Percentiles rank a stretch among this genome's conserved stretches.
phyloP scores from a whole-genome alignment of 2,888 invertebrate genomes.

The Parochlus steinenii region DNA sequence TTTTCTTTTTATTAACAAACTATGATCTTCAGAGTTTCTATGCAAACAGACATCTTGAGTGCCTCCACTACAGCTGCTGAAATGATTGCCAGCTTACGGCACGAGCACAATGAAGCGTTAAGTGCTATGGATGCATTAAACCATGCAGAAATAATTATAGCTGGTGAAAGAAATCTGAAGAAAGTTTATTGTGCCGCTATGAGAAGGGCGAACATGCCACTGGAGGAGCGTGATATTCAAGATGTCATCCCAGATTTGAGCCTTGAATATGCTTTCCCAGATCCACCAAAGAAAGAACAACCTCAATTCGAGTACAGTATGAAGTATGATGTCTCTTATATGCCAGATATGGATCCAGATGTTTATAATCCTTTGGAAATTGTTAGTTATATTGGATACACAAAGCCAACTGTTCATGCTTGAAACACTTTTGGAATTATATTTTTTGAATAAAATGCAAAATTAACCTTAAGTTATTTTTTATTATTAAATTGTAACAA shows the following conservation, averaged over 20 bases:
- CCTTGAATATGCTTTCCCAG: neutral
- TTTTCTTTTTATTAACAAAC: neutral
- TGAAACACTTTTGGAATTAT: too few relatives aligned
- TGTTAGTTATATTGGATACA: slow-evolving; percentile 8
- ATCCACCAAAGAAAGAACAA: neutral
- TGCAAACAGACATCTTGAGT: too few relatives aligned
- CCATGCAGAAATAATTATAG: neutral
- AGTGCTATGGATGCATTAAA: slow-evolving; percentile 1
- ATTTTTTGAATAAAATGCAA: too few relatives aligned
- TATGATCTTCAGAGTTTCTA: neutral
- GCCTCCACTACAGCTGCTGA: neutral
- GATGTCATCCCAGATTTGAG: neutral
- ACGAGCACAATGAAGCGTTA: slow-evolving; percentile 5
- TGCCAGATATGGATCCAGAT: slow-evolving; percentile 6
- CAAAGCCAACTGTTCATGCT: too few relatives aligned
- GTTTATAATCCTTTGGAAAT: slow-evolving; percentile 9
- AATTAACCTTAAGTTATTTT: too few relatives aligned
- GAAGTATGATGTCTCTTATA: slow-evolving; percentile 1
- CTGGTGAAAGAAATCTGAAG: slow-evolving; percentile 2
- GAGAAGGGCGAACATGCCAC: neutral
- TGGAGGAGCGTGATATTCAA: neutral
- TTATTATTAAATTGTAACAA: too few relatives aligned
- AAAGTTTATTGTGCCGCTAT: too few relatives aligned
- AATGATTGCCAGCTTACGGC: neutral
- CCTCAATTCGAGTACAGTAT: neutral